Evolutionary conservation across 2,797 vertebrate genomes (phyloP).

Genomic region (Hipposideros larvatus): DNA sequence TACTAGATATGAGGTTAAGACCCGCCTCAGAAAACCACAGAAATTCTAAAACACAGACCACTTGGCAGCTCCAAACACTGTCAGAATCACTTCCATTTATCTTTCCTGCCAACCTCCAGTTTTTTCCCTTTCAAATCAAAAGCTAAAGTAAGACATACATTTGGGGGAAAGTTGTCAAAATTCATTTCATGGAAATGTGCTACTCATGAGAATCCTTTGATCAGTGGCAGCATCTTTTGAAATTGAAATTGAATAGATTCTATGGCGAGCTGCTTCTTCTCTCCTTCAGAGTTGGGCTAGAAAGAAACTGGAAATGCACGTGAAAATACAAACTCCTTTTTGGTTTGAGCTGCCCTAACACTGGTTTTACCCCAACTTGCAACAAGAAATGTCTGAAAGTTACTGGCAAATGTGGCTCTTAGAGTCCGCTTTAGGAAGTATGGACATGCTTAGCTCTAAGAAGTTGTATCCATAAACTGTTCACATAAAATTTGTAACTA

Average conservation of each 20-base stretch:
- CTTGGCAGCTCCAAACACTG: conserved; percentile 23
- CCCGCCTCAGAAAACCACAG: not conserved
- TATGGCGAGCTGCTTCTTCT: conserved; percentile 40
- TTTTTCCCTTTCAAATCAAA: conserved; percentile 79
- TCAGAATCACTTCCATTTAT: conserved; percentile 71
- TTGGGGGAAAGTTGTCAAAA: conserved; percentile 83
- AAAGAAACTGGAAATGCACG: conserved; percentile 39
- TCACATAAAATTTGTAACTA: not conserved
- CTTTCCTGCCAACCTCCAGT: conserved; percentile 75
- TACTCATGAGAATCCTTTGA: conserved; percentile 69
- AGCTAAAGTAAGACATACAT: conserved; percentile 78
- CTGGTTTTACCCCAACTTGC: not conserved
- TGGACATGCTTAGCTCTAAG: not conserved
- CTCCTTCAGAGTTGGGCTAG: not conserved
- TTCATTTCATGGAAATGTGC: conserved; percentile 80
- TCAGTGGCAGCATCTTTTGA: conserved; percentile 66
- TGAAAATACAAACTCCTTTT: conserved; percentile 40
- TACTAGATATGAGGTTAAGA: not conserved
- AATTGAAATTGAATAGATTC: conserved; percentile 79
- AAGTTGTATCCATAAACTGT: not conserved
- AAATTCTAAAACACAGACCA: conserved; percentile 31
- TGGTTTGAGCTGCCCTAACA: not conserved
- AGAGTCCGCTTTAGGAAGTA: not conserved
- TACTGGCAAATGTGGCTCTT: not conserved
- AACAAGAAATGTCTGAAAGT: not conserved